Evolutionary conservation across 2,797 vertebrate genomes (phyloP).

Genomic region (Urosaurus nigricauda): DNA sequence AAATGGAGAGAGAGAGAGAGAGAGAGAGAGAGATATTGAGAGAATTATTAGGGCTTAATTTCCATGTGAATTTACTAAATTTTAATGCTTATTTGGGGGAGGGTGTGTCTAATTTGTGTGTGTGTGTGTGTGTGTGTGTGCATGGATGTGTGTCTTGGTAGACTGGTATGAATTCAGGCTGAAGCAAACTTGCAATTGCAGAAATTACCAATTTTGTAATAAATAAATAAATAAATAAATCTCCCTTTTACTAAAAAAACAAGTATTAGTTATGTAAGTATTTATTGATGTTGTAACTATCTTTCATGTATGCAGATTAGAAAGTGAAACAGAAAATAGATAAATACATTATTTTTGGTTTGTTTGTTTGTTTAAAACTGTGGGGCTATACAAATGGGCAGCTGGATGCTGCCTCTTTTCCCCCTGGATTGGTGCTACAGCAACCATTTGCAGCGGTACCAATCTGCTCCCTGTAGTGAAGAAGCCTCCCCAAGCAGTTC

Average conservation of each 20-base stretch:
- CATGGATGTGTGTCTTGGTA: neutral
- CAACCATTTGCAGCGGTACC: no score
- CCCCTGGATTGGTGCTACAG: no score
- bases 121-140: neutral
- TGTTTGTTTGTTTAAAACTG: no score
- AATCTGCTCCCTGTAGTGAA: no score
- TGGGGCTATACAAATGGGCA: no score
- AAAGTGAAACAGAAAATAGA: no score
- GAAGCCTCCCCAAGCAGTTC: no score
- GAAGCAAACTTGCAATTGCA: neutral
- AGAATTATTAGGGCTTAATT: neutral
- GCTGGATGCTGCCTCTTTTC: no score
- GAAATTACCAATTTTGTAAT: neutral
- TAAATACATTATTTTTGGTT: no score
- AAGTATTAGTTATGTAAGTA: neutral
- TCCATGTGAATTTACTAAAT: neutral
- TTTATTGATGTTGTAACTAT: fast-evolving
- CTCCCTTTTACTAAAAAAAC: neutral
- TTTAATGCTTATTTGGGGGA: neutral
- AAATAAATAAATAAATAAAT: no score
- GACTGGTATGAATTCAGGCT: neutral
- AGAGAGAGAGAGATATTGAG: neutral
- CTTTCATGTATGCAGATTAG: neutral
- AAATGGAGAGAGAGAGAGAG: no score
- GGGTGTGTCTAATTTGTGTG: neutral